Base-by-base conservation (phyloP, 2,888 invertebrate genomes). In the Conistra vaccinii region DNA sequence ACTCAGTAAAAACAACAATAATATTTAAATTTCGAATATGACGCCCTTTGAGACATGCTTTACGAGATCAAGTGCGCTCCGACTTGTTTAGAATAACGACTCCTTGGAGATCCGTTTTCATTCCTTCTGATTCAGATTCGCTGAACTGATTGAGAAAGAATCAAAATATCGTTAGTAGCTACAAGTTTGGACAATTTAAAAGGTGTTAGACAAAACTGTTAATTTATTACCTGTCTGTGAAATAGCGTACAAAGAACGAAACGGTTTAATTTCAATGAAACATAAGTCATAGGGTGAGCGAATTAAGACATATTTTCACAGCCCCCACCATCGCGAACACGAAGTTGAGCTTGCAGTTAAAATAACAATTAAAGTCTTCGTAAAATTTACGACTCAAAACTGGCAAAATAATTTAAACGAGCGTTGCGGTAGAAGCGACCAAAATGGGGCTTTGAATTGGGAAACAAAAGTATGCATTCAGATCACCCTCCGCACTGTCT, bases 341-440 rank as follows among this genome's bases (percentile, higher is more conserved):
- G 93, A 94, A 93, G 95, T 95, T 93, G 93, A 94, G 93, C 93
- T 95, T 94, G 96, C 96, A 96, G 96, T 96, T 95, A 96, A 96
- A 96, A 95, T 95, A 95, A 96, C 96, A 96, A 96, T 96, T 96
- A 96, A 96, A 96, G 96, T 96, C 96, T 92, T 90, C 91, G 91
- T 91, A 89, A 95, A 96, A 96, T 96, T 96, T 96, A 96, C 95
- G 96, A 95, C 96, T 95, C 91, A 92, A 94, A 95, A 95, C 95
- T 93, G 95, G 93, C 91, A 93, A 95, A 96, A 96, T 96, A 94
- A 96, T 96, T 96, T 94, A 93, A 95, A 93, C 93, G 92, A 90
- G 93, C 92, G 89, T 89, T 91, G 91, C 91, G 93, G 93, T 90
- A 91, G 91, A 91, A 90, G 91, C 93, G 91, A 92, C 90, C 93